Evolutionary conservation across 2,888 invertebrate species (phyloP).

Genomic region (Oligia strigilis): DNA sequence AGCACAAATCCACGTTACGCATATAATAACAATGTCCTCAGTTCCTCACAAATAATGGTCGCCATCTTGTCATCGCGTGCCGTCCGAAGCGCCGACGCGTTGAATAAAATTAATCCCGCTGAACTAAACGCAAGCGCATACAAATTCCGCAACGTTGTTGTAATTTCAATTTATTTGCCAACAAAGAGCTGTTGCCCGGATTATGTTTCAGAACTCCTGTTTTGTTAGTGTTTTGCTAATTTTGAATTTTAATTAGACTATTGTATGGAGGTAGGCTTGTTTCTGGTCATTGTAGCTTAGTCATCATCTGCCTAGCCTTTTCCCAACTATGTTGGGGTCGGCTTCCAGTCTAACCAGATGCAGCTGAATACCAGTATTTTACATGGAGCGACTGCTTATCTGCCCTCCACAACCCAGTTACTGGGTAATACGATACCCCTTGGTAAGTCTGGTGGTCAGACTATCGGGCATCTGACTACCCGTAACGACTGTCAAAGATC

Average conservation of each 20-base stretch:
- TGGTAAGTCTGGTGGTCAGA: too few species aligned
- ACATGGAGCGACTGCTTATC: too few species aligned
- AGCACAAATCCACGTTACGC: background rate
- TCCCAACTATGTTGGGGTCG: too few species aligned
- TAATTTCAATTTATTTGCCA: constrained; percentile 73
- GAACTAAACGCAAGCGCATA: constrained; percentile 73
- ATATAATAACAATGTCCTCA: constrained; percentile 14
- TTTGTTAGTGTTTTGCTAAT: constrained; percentile 35
- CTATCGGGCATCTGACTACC: too few species aligned
- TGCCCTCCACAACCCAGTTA: too few species aligned
- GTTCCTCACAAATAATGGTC: constrained; percentile 32
- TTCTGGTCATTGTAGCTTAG: background rate
- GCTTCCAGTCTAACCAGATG: too few species aligned
- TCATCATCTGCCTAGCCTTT: too few species aligned
- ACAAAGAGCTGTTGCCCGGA: constrained; percentile 57
- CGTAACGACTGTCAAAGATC: too few species aligned
- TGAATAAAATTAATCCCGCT: constrained; percentile 75
- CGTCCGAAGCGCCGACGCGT: constrained; percentile 68
- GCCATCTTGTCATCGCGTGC: constrained; percentile 59
- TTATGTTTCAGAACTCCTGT: constrained; percentile 57
- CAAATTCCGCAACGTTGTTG: constrained; percentile 69
- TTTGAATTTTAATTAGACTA: constrained; percentile 27
- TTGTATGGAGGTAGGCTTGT: too few species aligned
- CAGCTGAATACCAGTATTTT: too few species aligned
- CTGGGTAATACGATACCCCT: too few species aligned